Evolutionary conservation across 92 coral and sea anemone genomes (phyloP).

Genomic region (Umimayanthus kanabou): DNA sequence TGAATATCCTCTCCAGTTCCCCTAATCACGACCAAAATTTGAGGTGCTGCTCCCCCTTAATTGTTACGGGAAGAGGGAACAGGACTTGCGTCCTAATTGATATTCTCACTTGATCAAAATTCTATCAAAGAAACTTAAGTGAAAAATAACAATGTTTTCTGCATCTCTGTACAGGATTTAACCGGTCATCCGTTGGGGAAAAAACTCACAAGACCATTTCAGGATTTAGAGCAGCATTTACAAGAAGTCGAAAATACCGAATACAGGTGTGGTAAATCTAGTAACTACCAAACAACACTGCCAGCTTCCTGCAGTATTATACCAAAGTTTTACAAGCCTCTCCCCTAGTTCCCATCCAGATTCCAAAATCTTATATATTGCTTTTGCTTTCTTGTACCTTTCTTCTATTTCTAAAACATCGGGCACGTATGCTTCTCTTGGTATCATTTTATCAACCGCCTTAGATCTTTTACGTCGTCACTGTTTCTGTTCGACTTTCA

Average conservation of each 20-base stretch:
- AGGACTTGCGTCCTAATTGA: too few species aligned
- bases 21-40: too few species aligned
- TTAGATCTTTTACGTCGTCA: background rate
- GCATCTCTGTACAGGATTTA: conserved; percentile 57
- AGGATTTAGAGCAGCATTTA: conserved; percentile 77
- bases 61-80: too few species aligned
- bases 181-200: conserved; percentile 94
- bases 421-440: background rate
- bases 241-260: conserved; percentile 78
- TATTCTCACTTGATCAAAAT: too few species aligned
- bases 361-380: background rate
- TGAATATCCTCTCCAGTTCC: too few species aligned
- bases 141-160: background rate
- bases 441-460: too few species aligned
- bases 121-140: too few species aligned
- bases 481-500: too few species aligned
- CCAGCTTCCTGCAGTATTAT: background rate
- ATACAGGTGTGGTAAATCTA: conserved; percentile 50
- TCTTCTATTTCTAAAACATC: too few species aligned
- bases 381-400: too few species aligned
- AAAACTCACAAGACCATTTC: conserved; percentile 77
- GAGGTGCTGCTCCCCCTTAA: too few species aligned
- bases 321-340: background rate
- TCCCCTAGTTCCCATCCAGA: background rate
- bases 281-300: too few species aligned